Percentiles rank a stretch among this genome's conserved stretches.
These are phyloP conservation scores for Drosophila vallismaia DNA, from an alignment of 2,888 invertebrate species.

Conservation along the genomic window DNA sequence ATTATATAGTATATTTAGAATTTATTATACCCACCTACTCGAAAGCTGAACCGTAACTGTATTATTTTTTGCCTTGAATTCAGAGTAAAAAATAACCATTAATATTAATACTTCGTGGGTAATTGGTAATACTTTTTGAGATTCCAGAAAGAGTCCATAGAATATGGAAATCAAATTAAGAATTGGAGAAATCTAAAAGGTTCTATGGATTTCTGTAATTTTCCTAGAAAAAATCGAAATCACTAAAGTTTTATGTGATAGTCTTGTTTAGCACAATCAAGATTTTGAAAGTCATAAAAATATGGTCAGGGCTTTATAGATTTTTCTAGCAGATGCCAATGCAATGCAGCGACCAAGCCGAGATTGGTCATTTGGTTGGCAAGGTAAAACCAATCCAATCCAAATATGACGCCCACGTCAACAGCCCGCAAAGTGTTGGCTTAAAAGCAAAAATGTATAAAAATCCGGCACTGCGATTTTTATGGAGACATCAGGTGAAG, in stretches of 20 bases:
- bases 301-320: constrained; percentile 31
- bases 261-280: constrained; percentile 27
- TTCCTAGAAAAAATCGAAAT: constrained; percentile 8
- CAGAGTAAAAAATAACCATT: background rate
- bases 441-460: constrained; percentile 61
- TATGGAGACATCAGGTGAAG: constrained; percentile 72
- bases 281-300: constrained; percentile 35
- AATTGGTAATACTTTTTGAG: background rate
- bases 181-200: background rate
- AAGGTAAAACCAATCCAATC: constrained; percentile 15
- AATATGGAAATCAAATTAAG: background rate
- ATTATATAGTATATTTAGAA: constrained; percentile 11
- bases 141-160: background rate
- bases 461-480: constrained; percentile 53
- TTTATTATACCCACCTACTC: constrained; percentile 20
- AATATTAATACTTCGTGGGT: background rate
- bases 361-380: constrained; percentile 4
- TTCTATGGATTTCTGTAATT: background rate
- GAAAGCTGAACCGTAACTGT: constrained; percentile 17
- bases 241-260: constrained; percentile 16
- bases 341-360: background rate
- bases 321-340: constrained; percentile 37
- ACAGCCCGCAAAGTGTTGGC: constrained; percentile 22
- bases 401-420: constrained; percentile 68
- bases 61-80: background rate